These are phyloP conservation scores for Thamnaconus septentrionalis DNA, from an alignment of 2,113 vertebrate genomes.

Conservation along the genomic window DNA sequence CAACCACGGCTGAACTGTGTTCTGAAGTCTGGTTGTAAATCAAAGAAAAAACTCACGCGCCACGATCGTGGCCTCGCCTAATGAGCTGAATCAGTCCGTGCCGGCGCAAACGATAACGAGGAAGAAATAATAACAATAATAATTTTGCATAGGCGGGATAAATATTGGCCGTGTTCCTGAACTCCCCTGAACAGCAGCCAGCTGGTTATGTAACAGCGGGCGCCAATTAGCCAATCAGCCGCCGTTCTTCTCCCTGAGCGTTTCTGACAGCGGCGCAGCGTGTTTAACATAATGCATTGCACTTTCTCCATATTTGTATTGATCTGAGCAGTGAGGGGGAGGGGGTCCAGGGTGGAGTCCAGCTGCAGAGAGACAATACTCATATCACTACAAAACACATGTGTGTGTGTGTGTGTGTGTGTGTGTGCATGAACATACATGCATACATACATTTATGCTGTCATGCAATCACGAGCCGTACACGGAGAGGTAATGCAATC, in stretches of 20 bases:
- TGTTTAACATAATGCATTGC: slow-evolving; percentile 30
- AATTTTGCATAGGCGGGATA: too few relatives aligned
- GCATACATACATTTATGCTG: slow-evolving; percentile 2
- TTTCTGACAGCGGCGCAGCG: slow-evolving; percentile 30
- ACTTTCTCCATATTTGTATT: slow-evolving; percentile 42
- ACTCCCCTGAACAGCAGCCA: background rate
- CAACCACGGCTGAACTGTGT: too few relatives aligned
- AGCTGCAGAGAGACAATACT: background rate
- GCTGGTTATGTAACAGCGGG: slow-evolving; percentile 40
- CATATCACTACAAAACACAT: slow-evolving; percentile 21
- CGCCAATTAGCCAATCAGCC: background rate
- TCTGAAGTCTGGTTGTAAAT: too few relatives aligned
- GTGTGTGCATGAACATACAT: background rate
- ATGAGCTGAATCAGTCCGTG: too few relatives aligned
- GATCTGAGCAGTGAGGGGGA: slow-evolving; percentile 29
- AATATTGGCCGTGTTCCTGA: too few relatives aligned
- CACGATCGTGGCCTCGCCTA: too few relatives aligned
- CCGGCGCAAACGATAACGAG: too few relatives aligned
- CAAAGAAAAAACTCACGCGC: too few relatives aligned
- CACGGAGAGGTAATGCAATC: slow-evolving; percentile 37
- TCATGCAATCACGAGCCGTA: slow-evolving; percentile 3
- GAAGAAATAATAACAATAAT: too few relatives aligned
- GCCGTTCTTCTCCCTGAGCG: slow-evolving; percentile 15
- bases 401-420: background rate
- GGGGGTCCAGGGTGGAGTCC: slow-evolving; percentile 26